Conservation (phyloP, 1,140 invertebrate species). For the Anthonomus grandis region DNA sequence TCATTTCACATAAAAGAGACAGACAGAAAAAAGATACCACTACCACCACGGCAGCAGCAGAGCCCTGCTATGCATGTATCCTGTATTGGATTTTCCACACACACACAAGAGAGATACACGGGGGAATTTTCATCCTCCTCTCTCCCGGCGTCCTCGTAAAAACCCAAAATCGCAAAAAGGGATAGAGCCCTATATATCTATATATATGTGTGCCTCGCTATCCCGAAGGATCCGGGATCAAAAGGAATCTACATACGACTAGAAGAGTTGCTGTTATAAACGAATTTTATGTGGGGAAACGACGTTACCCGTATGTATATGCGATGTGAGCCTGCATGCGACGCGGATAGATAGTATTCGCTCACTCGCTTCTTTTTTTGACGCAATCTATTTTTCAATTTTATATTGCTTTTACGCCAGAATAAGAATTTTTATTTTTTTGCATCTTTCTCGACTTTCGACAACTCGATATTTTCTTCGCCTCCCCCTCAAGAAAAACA, state of each 20-base stretch:
- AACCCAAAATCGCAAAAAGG: conserved; percentile 27
- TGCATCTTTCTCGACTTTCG: too few species aligned
- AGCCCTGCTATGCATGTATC: too few species aligned
- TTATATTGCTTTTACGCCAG: conserved; percentile 28
- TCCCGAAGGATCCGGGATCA: conserved; percentile 28
- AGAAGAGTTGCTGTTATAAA: conserved; percentile 31
- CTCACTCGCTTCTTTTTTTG: conserved; percentile 21
- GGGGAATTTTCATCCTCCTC: too few species aligned
- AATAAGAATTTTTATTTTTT: too few species aligned
- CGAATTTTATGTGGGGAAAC: conserved; percentile 27
- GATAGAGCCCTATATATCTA: conserved; percentile 24
- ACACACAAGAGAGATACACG: conserved; percentile 20
- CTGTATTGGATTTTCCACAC: conserved; percentile 28
- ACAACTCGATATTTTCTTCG: too few species aligned
- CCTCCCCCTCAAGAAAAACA: too few species aligned
- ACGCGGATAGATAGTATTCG: conserved; percentile 29
- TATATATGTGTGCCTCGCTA: too few species aligned
- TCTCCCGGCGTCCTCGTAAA: too few species aligned
- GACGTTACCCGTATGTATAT: conserved; percentile 26
- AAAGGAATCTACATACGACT: conserved; percentile 28
- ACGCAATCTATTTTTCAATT: conserved; percentile 30
- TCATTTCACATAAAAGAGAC: conserved; percentile 10
- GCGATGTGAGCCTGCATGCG: conserved; percentile 27
- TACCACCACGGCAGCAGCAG: too few species aligned
- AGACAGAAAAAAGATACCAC: conserved; percentile 17